Evolutionary conservation across 2,797 vertebrate species (phyloP).

Genomic region (Rallus crepitans): DNA sequence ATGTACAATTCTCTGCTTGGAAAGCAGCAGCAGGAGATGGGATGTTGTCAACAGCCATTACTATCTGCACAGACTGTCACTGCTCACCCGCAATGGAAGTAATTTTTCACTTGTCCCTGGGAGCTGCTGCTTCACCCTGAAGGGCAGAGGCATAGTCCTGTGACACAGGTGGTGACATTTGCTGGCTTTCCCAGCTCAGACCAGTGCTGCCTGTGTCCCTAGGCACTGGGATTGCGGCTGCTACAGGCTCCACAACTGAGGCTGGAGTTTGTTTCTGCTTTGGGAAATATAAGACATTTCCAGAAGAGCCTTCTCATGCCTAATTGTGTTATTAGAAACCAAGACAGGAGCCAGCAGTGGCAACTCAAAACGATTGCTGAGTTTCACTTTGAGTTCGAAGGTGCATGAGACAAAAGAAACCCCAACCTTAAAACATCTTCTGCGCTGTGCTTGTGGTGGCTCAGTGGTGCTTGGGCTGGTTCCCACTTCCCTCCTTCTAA

Average conservation of each 20-base stretch:
- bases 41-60: neutral
- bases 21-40: neutral
- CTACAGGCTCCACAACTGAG: neutral
- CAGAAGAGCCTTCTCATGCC: neutral
- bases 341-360: neutral
- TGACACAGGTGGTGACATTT: neutral
- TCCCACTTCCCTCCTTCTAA: conserved; percentile 22
- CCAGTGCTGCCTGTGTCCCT: neutral
- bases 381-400: neutral
- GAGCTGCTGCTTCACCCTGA: neutral
- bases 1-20: neutral
- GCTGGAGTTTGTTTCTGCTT: neutral
- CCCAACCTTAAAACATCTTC: neutral
- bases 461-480: neutral
- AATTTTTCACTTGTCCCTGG: neutral
- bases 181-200: neutral
- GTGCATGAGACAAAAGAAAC: neutral
- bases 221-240: neutral
- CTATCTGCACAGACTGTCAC: neutral
- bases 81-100: neutral
- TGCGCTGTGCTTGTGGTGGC: neutral
- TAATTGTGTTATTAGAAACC: neutral
- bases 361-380: neutral
- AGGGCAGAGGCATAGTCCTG: neutral
- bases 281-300: neutral